These are phyloP conservation scores for Rhaphigaster nebulosa DNA, from an alignment of 2,888 invertebrate species.

Conservation along the genomic window DNA sequence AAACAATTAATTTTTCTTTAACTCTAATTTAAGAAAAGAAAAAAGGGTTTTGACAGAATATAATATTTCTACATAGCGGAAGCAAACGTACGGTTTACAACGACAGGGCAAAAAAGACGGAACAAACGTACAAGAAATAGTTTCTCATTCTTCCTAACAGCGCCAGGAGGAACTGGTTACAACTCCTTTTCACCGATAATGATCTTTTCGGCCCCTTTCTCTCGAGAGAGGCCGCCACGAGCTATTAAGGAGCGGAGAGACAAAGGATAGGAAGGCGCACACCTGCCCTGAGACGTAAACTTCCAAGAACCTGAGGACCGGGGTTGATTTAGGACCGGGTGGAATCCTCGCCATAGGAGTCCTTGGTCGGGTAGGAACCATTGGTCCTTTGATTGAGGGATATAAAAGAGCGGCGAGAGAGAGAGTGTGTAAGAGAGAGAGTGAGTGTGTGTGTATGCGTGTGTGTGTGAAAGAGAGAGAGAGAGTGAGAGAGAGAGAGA, in stretches of 20 bases:
- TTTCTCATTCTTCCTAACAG: not conserved
- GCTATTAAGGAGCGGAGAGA: slow-evolving; percentile 31
- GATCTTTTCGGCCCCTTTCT: not conserved
- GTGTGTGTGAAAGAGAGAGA: no score
- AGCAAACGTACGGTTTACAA: not conserved
- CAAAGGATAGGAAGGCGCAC: not conserved
- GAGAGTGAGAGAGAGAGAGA: not conserved
- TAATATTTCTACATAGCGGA: not conserved
- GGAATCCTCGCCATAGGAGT: no score
- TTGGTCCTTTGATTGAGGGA: not conserved
- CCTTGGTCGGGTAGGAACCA: no score
- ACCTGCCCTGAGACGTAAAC: not conserved
- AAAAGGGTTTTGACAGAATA: not conserved
- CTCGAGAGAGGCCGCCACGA: not conserved
- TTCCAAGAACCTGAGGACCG: slow-evolving; percentile 5
- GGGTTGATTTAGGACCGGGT: slow-evolving; percentile 7
- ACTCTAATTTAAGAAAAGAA: not conserved
- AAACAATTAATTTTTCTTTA: no score
- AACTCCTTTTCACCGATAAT: not conserved
- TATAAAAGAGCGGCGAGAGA: not conserved
- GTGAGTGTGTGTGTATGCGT: no score
- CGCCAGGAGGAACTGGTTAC: slow-evolving; percentile 1
- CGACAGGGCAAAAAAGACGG: not conserved
- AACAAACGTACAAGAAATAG: not conserved
- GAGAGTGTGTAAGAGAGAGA: not conserved